These are phyloP conservation scores for Saturnia pavonia DNA, from an alignment of 2,888 invertebrate species.

Conservation along the genomic window DNA sequence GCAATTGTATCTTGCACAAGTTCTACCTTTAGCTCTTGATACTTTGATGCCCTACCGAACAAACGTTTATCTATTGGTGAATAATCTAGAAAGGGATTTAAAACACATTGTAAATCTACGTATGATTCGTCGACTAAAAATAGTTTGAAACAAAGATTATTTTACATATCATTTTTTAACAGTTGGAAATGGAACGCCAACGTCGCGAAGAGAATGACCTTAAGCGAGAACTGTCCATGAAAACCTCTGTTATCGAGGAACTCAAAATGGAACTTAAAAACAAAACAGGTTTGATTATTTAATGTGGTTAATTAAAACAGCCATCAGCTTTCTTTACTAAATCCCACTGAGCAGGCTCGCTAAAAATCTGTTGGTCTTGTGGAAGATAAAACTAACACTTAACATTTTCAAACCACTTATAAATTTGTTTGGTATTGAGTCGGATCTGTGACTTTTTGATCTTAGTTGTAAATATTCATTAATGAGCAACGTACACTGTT, in stretches of 20 bases:
- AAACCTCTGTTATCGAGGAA: slow-evolving; percentile 88
- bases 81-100: background rate
- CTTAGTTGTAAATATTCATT: no score
- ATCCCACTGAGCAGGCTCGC: no score
- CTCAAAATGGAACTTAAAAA: slow-evolving; percentile 89
- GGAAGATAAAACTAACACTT: no score
- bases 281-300: slow-evolving; percentile 82
- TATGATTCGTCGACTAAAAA: background rate
- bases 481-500: no score
- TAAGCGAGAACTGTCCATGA: slow-evolving; percentile 89
- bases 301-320: background rate
- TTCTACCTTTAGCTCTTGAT: no score
- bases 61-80: background rate
- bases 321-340: background rate
- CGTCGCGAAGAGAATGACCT: slow-evolving; percentile 88
- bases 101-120: background rate
- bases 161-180: slow-evolving; percentile 4
- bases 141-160: background rate
- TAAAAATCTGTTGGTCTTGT: no score
- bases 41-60: no score
- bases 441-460: no score
- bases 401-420: no score
- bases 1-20: no score
- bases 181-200: slow-evolving; percentile 89
- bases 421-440: no score